These are phyloP conservation scores for Resseliella maxima DNA, from an alignment of 2,888 invertebrate species.

Conservation along the genomic window DNA sequence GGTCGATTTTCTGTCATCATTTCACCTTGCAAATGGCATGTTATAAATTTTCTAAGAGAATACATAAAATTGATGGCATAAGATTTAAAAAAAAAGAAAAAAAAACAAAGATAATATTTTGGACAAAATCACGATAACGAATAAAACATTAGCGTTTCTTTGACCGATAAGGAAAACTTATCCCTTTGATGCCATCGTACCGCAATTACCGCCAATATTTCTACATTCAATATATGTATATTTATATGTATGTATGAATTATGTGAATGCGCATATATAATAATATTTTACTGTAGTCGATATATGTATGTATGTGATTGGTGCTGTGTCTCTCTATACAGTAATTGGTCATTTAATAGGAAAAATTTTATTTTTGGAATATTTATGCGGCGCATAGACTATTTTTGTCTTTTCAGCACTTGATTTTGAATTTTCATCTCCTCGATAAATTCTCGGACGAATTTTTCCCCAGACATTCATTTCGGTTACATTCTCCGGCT, in stretches of 20 bases:
- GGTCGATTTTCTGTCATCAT: background rate
- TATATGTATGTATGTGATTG: background rate
- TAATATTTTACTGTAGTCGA: no score
- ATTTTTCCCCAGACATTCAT: background rate
- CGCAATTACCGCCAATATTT: no score
- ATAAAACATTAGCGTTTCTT: no score
- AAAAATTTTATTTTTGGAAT: slow-evolving; percentile 42
- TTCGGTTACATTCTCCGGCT: background rate
- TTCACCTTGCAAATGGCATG: slow-evolving; percentile 6
- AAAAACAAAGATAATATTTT: background rate
- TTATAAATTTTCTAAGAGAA: no score
- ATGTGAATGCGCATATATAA: no score
- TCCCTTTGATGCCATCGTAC: no score
- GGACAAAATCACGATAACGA: background rate
- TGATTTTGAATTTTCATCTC: slow-evolving; percentile 41
- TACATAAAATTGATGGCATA: no score
- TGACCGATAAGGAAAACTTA: no score
- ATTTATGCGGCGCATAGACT: slow-evolving; percentile 51
- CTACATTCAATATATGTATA: no score
- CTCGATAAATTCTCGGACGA: background rate
- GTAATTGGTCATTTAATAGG: slow-evolving; percentile 45
- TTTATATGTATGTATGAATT: no score
- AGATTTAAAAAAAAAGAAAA: no score
- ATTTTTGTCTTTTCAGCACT: slow-evolving; percentile 38
- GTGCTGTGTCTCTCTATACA: background rate